A percentile compares a stretch with the other conserved stretches of the same genome.
phyloP scores from a whole-genome alignment of 1,140 invertebrate species.

The Drosophila tsacasi region DNA sequence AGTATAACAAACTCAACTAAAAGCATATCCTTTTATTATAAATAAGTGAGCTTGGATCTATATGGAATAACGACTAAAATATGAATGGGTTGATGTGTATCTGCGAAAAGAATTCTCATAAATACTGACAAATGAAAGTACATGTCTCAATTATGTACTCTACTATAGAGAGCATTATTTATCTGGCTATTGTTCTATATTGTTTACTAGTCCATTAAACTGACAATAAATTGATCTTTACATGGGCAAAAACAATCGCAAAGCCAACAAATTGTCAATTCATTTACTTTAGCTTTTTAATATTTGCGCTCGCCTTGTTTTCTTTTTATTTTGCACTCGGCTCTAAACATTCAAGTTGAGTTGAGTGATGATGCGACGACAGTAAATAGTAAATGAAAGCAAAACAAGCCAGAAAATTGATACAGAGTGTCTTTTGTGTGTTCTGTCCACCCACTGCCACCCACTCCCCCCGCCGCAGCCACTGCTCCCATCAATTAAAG shows the following conservation, averaged over 20 bases:
- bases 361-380: slow-evolving; percentile 38
- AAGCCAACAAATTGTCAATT: slow-evolving; percentile 29
- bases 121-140: neutral
- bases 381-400: slow-evolving; percentile 63
- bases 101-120: neutral
- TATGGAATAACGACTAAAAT: neutral
- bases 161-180: neutral
- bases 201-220: neutral
- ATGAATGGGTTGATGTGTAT: neutral
- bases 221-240: slow-evolving; percentile 23
- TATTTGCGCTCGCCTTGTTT: slow-evolving; percentile 20
- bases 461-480: neutral
- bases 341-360: slow-evolving; percentile 34
- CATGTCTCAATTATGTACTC: neutral
- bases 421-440: slow-evolving; percentile 53
- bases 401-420: slow-evolving; percentile 65
- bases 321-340: slow-evolving; percentile 18
- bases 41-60: neutral
- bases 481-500: slow-evolving; percentile 33
- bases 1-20: neutral
- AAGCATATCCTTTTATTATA: neutral
- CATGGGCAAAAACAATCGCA: slow-evolving; percentile 16
- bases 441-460: slow-evolving; percentile 6
- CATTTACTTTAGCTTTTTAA: slow-evolving; percentile 25
- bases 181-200: neutral